Base-by-base conservation (phyloP, 2,113 vertebrate genomes). In the Hystrix cristata region DNA sequence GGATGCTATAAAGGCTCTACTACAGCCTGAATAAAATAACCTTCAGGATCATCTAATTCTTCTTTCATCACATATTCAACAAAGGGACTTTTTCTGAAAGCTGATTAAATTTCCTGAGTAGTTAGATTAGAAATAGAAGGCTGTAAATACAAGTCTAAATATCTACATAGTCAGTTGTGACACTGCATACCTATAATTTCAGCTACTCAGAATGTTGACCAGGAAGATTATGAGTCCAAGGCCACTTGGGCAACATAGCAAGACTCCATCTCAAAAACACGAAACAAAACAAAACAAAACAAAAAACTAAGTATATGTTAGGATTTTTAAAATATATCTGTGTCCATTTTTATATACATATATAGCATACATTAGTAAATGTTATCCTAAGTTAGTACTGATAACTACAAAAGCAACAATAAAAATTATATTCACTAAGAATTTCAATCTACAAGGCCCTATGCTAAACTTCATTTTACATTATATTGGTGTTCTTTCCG, bases 391-490 rank as follows among this genome's bases (percentile, higher is more conserved):
- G 88, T 34, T 85, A 80, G 4, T 55, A 87, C 27, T 79, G 46
- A 93, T 21, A 87, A 64, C 84, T 48, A 95, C 13, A 92, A 95
- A 84, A 71, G 10, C 38, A 90, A 60, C 38, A 38, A 78, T n/a
- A 95, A 78, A 78, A 83, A 88, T 79, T 79, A 93, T 79, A 60
- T 69, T 62, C 62, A 71, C 21, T 74, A 23, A 92, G 12, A 94
- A 92, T 51, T 55, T 80, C 51, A 76, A 62, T 55, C 71, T 72
- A 38, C 48, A 80, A 88, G 27, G 57, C 15, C 29, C 53, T 57
- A 34, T 81, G 46, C 38, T 57, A 89, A 64, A 29, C 25, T 76
- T 82, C 82, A 95, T 79, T 97, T 91, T 95, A 78, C 14, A 82
- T 71, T 83, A 82, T 13, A 88, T 4, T 79, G 46, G 21, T 67